Conservation (phyloP, 2,113 vertebrate species). For the Vidua chalybeata region DNA sequence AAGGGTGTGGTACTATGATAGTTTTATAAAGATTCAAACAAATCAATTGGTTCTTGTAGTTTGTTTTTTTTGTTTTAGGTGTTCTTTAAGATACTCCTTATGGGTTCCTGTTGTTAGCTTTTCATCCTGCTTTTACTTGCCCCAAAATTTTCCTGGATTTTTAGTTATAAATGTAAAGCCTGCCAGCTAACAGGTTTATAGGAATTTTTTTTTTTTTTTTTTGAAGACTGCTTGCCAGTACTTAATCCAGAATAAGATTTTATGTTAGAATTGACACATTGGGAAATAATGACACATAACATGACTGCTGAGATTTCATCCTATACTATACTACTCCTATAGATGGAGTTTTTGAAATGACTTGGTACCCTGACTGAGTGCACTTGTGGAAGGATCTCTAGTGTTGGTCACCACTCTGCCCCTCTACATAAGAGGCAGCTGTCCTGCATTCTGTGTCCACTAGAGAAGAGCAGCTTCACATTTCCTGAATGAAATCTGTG, state of each 20-base stretch:
- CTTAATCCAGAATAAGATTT: background rate
- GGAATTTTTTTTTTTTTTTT: background rate
- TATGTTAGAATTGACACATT: background rate
- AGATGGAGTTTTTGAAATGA: background rate
- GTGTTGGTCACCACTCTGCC: background rate
- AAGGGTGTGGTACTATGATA: background rate
- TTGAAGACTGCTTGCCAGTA: background rate
- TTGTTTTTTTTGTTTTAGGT: background rate
- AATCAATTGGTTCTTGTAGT: rapidly evolving
- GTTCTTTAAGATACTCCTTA: background rate
- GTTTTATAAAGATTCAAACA: background rate
- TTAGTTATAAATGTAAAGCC: background rate
- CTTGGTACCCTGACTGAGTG: background rate
- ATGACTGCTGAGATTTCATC: background rate
- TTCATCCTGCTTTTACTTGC: background rate
- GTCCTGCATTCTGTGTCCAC: background rate
- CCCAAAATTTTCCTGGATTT: background rate
- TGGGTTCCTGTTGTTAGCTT: background rate
- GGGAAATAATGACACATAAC: background rate
- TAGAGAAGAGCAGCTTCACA: background rate
- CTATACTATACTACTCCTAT: background rate
- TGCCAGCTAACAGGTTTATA: background rate
- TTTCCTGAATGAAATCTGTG: background rate
- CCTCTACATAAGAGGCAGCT: background rate
- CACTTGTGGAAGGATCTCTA: background rate